Conservation (phyloP, 2,888 invertebrate genomes). For the Philereme vetulata region DNA sequence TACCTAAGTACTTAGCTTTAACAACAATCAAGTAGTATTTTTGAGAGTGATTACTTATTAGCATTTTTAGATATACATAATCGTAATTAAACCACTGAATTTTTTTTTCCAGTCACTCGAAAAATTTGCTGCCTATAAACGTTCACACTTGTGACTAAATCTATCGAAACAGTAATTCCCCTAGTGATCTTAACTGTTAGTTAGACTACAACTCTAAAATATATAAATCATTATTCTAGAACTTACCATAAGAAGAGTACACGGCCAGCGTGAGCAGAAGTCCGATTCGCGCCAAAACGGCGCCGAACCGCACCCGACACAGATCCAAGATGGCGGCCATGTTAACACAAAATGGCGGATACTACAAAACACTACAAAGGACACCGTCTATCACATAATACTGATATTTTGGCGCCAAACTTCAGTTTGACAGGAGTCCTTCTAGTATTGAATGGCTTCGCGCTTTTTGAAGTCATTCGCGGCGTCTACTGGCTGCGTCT, state of each 20-base stretch:
- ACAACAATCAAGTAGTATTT: no score
- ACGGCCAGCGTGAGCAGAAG: constrained; percentile 67
- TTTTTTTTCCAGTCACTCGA: no score
- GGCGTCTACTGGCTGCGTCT: constrained; percentile 48
- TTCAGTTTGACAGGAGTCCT: constrained; percentile 48
- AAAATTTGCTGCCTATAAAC: no score
- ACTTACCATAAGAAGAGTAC: constrained; percentile 76
- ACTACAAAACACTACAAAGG: constrained; percentile 55
- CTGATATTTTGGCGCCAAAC: constrained; percentile 47
- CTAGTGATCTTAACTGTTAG: no score
- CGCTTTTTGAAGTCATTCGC: constrained; percentile 65
- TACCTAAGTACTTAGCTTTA: no score
- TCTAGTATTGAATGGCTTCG: constrained; percentile 44
- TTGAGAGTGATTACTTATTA: no score
- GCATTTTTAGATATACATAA: no score
- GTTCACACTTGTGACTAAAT: no score
- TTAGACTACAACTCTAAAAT: background rate
- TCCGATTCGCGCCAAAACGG: constrained; percentile 53
- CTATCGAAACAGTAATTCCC: no score
- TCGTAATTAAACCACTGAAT: no score
- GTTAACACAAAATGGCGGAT: constrained; percentile 58
- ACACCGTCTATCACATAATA: constrained; percentile 74
- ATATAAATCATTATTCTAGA: background rate
- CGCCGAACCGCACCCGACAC: constrained; percentile 56
- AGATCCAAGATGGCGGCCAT: constrained; percentile 68